phyloP scores from a whole-genome alignment of 2,113 vertebrate genomes.

The Cyprinodon tularosa region DNA sequence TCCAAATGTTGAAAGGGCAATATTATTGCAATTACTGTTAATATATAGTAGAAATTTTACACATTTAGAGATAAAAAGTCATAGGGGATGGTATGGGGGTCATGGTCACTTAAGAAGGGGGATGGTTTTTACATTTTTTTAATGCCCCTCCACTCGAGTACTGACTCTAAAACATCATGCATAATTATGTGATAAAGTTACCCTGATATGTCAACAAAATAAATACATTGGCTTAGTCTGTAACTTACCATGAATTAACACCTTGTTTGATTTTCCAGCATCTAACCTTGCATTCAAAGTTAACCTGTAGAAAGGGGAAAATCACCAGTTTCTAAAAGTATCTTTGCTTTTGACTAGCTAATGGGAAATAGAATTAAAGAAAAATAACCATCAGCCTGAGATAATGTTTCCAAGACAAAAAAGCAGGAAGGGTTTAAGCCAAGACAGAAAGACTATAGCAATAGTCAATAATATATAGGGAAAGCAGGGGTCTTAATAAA shows the following conservation, averaged over 20 bases:
- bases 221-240: neutral
- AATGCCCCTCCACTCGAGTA: too few relatives aligned
- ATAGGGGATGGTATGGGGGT: too few relatives aligned
- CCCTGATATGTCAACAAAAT: conserved; percentile 4
- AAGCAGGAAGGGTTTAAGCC: neutral
- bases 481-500: too few relatives aligned
- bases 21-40: too few relatives aligned
- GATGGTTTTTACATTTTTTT: too few relatives aligned
- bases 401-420: neutral
- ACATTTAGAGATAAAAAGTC: too few relatives aligned
- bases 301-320: too few relatives aligned
- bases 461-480: neutral
- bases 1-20: too few relatives aligned
- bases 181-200: neutral
- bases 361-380: neutral
- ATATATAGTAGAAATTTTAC: too few relatives aligned
- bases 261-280: neutral
- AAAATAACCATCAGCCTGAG: neutral
- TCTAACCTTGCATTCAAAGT: too few relatives aligned
- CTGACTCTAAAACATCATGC: conserved; percentile 10
- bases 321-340: neutral
- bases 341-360: neutral
- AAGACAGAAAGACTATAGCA: neutral
- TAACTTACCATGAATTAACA: neutral
- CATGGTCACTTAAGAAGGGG: too few relatives aligned